Evolutionary conservation across 2,113 vertebrate species (phyloP), one percentile per base, ranked within the genome.

Genomic region (Stictonetta naevosa): DNA sequence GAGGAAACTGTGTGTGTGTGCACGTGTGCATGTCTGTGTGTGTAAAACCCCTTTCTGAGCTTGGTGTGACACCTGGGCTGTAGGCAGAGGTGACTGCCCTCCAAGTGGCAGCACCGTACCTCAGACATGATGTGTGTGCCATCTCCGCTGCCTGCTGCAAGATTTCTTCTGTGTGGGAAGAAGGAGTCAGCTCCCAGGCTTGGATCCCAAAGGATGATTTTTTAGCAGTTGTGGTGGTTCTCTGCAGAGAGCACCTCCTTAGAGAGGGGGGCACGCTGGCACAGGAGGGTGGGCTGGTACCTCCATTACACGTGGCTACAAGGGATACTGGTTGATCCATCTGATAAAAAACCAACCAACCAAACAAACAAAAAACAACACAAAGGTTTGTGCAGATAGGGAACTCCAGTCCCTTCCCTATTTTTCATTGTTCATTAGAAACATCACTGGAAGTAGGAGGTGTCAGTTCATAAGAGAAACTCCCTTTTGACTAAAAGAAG

Each of bases 91-190:
- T 62, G 36, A 73, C 46, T 33, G 48, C 23, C 38, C 58, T 76
- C 38, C 78, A 17, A 53, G 38, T 19, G 79, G 60, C 80, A 87
- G 63, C 29, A 7, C 46, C 20, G 34, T 42, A 38, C 16, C 58
- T 76, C 44, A 53, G 29, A n/a, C 21, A 7, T 1, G 2, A 13
- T 10, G 2, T 6, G 9, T 58, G 7, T 8, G 3, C 31, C 1
- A 1, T 11, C 69, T 59, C 44, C 33, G 19, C 48, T n/a, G 36
- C 68, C 83, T 33, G 19, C 50, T 58, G 20, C 46, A 77, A 80
- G 55, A 36, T 62, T 62, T 38, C 66, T 46, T 67, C 36, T n/a
- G 16, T 22, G 15, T 6, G 53, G 34, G 40, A 38, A 71, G 55
- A 67, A 72, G 11, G 83, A 79, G 40, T 29, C 44, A 71, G 1